Percentiles rank a stretch among this genome's conserved stretches.
These are phyloP conservation scores for Trichogramma evanescens DNA, from an alignment of 2,888 invertebrate species.

Conservation along the genomic window DNA sequence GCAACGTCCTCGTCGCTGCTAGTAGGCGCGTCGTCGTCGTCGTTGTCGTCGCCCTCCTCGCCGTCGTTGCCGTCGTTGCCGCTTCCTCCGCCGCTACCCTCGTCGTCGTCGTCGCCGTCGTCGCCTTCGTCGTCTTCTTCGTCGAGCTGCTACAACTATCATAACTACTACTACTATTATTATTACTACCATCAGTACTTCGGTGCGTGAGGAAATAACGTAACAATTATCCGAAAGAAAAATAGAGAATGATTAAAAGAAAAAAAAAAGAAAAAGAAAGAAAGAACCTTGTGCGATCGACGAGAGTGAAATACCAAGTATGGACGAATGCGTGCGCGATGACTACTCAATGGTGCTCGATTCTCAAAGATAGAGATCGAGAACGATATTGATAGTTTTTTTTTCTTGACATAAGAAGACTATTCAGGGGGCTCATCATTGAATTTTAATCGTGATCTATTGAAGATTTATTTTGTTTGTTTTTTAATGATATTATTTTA, in stretches of 20 bases:
- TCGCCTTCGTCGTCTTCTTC: constrained; percentile 9
- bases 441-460: no score
- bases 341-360: no score
- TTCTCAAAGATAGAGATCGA: no score
- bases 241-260: background rate
- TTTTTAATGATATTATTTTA: no score
- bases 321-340: no score
- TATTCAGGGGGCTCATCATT: no score
- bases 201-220: constrained; percentile 7
- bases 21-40: constrained; percentile 2
- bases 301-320: no score
- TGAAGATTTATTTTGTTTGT: no score
- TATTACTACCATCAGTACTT: background rate
- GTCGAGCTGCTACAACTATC: background rate
- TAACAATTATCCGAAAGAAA: background rate
- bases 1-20: constrained; percentile 2
- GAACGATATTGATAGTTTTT: no score
- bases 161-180: background rate
- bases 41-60: background rate
- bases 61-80: background rate
- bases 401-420: no score
- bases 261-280: background rate
- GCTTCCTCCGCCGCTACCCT: background rate
- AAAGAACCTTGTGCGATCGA: background rate
- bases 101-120: constrained; percentile 6